Base-by-base conservation (phyloP, 2,888 invertebrate species). In the Nomada hirtipes region DNA sequence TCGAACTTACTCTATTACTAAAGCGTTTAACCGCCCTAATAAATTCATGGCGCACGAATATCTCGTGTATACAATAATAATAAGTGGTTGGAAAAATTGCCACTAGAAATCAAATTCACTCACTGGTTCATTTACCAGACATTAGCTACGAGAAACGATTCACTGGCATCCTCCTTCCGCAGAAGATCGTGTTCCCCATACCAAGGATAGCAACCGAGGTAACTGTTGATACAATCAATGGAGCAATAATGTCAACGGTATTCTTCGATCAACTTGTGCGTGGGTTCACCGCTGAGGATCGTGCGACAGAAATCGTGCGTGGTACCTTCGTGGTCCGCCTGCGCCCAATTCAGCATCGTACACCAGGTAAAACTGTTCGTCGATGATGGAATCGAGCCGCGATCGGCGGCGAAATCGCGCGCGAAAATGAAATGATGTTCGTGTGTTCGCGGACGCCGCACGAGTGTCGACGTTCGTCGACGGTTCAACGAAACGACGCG, bases 401-500 rank as follows among this genome's bases (percentile, higher is more conserved):
- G 61, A 47, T 53, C 55, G 36, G 29, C 50, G 2, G 13, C 2
- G 47, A 2, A 59, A 50, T 36, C 68, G 61, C 36, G 67, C 36
- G 55, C 29, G 59, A 47, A 55, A 52, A 15, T 4, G 42, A 55
- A 7, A 11, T 1, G 59, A 64, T 55, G 50, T 69, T n/a, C 47
- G 53, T 57, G 64, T 74, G 55, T 59, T 71, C 70, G 75, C 79
- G 77, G 79, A 76, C 77, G 79, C 69, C 76, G 85, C 87, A 79
- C 84, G 86, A 87, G 77, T 89, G 83, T 59, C 72, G 71, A 53
- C 55, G 76, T 63, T 60, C 70, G 64, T 74, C 29, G 50, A 61
- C 77, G 87, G 85, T 85, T 83, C 79, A 83, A 81, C 80, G 80
- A 60, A 84, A 76, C 82, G 61, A 63, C 64, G 75, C 78, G n/a